These are phyloP conservation scores for Calonectris borealis DNA, from an alignment of 2,113 vertebrate species.

Conservation along the genomic window DNA sequence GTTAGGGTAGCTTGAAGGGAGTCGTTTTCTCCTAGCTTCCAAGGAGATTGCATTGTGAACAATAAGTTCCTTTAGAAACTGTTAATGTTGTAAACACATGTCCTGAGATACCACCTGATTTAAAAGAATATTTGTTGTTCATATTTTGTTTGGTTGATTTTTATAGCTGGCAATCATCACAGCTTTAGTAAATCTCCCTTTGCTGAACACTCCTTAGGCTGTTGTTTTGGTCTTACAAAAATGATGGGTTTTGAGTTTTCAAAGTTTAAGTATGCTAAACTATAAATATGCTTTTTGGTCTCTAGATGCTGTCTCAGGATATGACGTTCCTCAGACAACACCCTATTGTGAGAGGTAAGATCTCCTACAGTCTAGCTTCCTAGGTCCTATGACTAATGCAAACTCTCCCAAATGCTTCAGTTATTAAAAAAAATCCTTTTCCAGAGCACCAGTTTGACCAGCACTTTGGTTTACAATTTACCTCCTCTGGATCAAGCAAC, in stretches of 20 bases:
- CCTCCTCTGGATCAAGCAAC: neutral
- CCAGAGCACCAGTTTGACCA: neutral
- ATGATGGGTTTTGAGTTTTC: neutral
- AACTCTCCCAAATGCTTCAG: neutral
- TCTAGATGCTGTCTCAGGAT: neutral
- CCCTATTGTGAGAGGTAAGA: neutral
- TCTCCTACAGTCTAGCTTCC: neutral
- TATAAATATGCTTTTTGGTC: neutral
- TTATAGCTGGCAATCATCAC: neutral
- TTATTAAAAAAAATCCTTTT: neutral
- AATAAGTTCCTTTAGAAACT: neutral
- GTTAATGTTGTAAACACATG: neutral
- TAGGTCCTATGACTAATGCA: neutral
- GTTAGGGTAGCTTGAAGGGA: neutral
- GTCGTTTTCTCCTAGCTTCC: neutral
- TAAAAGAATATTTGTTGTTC: neutral
- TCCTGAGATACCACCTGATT: neutral
- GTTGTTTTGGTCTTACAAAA: neutral
- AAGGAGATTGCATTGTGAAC: neutral
- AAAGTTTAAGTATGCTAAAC: neutral
- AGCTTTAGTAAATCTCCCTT: neutral
- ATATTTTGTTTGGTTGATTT: neutral
- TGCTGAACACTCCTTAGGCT: neutral
- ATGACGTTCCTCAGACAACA: accelerated
- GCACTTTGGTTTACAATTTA: neutral